Evolutionary conservation across 2,888 invertebrate genomes (phyloP), one percentile per base, ranked within the genome.

Genomic region (Parasteatoda lunata): DNA sequence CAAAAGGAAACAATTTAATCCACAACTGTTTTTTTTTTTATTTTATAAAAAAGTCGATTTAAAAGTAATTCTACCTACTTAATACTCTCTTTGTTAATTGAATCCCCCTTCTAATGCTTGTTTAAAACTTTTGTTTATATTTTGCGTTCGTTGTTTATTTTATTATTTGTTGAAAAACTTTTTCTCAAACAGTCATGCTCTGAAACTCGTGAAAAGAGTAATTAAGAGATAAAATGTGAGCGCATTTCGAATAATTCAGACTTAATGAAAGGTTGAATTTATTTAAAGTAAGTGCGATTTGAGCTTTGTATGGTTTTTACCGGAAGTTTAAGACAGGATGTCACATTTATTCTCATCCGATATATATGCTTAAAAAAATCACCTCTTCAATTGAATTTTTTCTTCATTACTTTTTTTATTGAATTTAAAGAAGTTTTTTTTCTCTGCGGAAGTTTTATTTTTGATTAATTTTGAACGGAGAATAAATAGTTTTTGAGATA

Each of bases 151-250:
- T 30, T 30, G 30, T 30, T 30, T 30, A 30, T 59, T 64, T 75
- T 64, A 13, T 4, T 69, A 64, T 47, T 75, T 75, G 30, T 75
- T 64, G n/a, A 59, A 59, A 59, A 59, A n/a, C 59, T n/a, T 13
- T 59, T 59, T 59, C 59, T 75, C 45, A 59, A 83, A 77, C 59
- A 65, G 69, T 45, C 51, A 15, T 59, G 69, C 64, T 70, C 47
- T 54, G 45, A 51, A 69, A 64, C 75, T 45, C 54, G 52, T 77
- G 65, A 69, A 72, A 77, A 77, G 77, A 73, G 84, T 79, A 84
- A 84, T 84, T 84, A 84, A 79, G 79, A 84, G 84, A 84, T 84
- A 79, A 84, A 84, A 79, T 84, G 84, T 75, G 79, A 78, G 70
- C 77, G 45, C 65, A 66, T 52, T 77, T 77, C 83, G 52, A 83